phyloP scores from a whole-genome alignment of 2,888 invertebrate species.

The Caenorhabditis sulstoni region DNA sequence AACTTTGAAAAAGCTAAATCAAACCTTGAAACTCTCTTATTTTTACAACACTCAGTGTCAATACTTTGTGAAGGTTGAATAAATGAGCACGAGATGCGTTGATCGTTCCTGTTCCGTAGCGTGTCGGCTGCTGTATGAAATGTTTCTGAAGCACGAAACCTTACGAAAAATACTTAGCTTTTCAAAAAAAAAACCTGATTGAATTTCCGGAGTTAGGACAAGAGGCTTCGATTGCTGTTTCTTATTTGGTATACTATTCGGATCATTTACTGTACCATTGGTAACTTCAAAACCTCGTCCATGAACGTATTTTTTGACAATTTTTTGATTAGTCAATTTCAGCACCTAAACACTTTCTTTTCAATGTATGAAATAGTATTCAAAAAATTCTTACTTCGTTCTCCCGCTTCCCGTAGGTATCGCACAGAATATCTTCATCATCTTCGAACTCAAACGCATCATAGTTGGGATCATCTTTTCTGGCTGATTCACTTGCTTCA shows the following conservation, averaged over 20 bases:
- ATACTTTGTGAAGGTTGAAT: constrained; percentile 36
- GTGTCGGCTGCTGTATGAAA: constrained; percentile 59
- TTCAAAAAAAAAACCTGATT: neutral
- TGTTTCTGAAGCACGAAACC: constrained; percentile 39
- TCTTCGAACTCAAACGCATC: constrained; percentile 68
- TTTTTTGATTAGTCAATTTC: no score
- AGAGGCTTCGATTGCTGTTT: neutral
- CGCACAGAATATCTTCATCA: constrained; percentile 51
- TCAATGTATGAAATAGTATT: no score
- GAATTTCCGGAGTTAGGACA: no score
- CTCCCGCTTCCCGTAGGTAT: no score
- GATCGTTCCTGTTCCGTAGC: constrained; percentile 46
- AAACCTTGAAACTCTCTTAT: constrained; percentile 13
- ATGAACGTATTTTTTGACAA: no score
- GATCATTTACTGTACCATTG: constrained; percentile 27
- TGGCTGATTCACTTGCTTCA: constrained; percentile 12
- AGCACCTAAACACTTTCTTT: no score
- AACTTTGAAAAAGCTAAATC: neutral
- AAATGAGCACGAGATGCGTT: constrained; percentile 42
- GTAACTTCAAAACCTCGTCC: constrained; percentile 58
- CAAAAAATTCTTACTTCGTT: no score
- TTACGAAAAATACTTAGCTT: neutral
- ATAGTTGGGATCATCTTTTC: constrained; percentile 35
- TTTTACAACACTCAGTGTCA: constrained; percentile 59
- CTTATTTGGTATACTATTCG: neutral